A percentile compares a stretch with the other conserved stretches of the same genome.
These are phyloP conservation scores for Phataginus tricuspis DNA, from an alignment of 2,797 vertebrate species.

Conservation along the genomic window DNA sequence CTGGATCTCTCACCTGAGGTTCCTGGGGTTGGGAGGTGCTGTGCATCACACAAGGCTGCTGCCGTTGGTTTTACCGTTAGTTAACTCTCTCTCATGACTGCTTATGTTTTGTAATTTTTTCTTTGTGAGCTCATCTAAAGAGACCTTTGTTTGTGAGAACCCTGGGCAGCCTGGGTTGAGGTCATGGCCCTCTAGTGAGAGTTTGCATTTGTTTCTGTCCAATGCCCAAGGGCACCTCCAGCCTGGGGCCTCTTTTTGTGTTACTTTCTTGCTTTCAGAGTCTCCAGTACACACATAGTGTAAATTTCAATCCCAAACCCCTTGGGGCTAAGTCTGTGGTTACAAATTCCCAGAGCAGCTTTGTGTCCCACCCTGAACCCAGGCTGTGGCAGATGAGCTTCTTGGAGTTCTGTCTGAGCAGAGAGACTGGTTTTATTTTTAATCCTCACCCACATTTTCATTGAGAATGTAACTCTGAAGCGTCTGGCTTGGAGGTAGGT, in stretches of 20 bases:
- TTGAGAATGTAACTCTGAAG: neutral
- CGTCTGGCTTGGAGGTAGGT: neutral
- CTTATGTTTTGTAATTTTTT: neutral
- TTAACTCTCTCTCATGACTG: rapidly evolving
- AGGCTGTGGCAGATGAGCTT: neutral
- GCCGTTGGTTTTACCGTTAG: neutral
- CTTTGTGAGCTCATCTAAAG: neutral
- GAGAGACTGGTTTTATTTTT: neutral
- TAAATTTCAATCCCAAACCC: neutral
- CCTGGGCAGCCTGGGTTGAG: neutral
- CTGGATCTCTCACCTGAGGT: neutral
- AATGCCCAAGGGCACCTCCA: neutral
- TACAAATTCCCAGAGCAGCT: neutral
- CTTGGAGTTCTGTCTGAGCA: neutral
- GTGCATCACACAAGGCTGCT: neutral
- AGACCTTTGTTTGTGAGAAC: neutral
- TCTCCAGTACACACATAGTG: neutral
- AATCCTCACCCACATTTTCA: neutral
- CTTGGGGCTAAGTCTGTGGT: neutral
- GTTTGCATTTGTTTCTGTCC: neutral
- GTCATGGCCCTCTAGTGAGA: neutral
- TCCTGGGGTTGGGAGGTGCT: neutral
- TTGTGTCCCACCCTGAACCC: neutral
- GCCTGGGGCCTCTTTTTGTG: neutral
- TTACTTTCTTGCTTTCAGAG: neutral